A percentile compares a stretch with the other conserved stretches of the same genome.
phyloP scores from a whole-genome alignment of 2,888 invertebrate species.

The Pollenia labialis region DNA sequence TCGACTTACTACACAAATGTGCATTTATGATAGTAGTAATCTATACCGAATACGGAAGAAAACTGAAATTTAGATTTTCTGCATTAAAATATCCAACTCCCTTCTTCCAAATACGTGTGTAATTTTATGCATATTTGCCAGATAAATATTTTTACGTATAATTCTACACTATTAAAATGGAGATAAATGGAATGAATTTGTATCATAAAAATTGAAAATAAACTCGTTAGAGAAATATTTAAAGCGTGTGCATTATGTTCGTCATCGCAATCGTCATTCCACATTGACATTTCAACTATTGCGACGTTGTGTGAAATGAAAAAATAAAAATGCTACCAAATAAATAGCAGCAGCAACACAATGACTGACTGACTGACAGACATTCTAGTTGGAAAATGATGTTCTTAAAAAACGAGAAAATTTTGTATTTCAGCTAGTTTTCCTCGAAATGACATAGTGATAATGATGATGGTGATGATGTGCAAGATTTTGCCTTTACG shows the following conservation, averaged over 20 bases:
- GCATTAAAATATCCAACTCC: constrained; percentile 15
- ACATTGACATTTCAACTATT: not conserved
- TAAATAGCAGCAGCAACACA: too few species aligned
- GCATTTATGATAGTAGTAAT: too few species aligned
- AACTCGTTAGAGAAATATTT: constrained; percentile 14
- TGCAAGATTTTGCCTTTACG: too few species aligned
- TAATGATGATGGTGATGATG: not conserved
- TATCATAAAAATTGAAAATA: not conserved
- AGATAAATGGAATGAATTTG: not conserved
- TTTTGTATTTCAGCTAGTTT: not conserved
- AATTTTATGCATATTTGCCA: constrained; percentile 60
- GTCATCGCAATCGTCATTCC: not conserved
- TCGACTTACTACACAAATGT: not conserved
- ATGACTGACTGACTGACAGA: too few species aligned
- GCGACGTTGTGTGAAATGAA: not conserved
- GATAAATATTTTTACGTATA: constrained; percentile 59
- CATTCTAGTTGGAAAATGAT: too few species aligned
- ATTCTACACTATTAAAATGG: not conserved
- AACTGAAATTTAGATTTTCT: constrained; percentile 27
- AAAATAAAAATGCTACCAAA: constrained; percentile 11
- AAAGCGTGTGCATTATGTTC: constrained; percentile 9
- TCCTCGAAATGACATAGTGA: constrained; percentile 5
- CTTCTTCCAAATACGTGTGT: constrained; percentile 5
- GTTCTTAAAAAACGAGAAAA: too few species aligned
- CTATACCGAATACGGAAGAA: not conserved